Evolutionary conservation across 2,797 vertebrate species (phyloP), one percentile per base, ranked within the genome.

Genomic region (Tapera naevia): DNA sequence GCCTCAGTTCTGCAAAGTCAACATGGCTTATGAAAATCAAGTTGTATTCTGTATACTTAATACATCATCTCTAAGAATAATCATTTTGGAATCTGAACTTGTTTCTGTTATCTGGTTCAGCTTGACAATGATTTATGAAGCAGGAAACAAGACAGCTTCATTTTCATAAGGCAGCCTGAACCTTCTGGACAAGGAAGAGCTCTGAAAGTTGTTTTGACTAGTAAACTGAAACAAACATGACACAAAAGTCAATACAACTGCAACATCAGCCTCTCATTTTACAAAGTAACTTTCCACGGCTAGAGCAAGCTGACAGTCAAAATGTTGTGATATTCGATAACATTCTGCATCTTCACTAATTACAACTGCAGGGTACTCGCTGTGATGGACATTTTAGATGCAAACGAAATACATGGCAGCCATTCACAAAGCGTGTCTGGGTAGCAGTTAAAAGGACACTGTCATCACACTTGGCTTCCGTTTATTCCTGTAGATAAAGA

Each of bases 111-210:
- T 98, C 97, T 97, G 95, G 94, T 96, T 92, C 87, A 24, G 80
- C 95, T 92, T 98, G 98, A 98, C 98, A 98, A 97, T 98, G 98
- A 98, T 98, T 98, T 98, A 98, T 98, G 98, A 98, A 97, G 95
- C 97, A 97, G 97, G 97, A 98, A 98, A 98, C 97, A 97, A 98
- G 98, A 97, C 97, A 97, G 97, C 97, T 98, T 98, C 97, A 98
- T 98, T 98, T 98, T 98, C 98, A 97, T 98, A 98, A 97, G 97
- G 97, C 97, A 96, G 97, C 96, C 43, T 92, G 96, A 98, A 98
- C 97, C 97, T 98, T 97, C 97, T 97, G 97, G 98, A 97, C 97
- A 97, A 96, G 96, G 97, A 97, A 97, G 95, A 97, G 97, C 95
- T 96, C 94, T 90, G 96, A 97, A 98, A 98, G 97, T 98, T 98